phyloP scores from a whole-genome alignment of 1,140 invertebrate species.

The Pachyrhynchus sulphureomaculatus region DNA sequence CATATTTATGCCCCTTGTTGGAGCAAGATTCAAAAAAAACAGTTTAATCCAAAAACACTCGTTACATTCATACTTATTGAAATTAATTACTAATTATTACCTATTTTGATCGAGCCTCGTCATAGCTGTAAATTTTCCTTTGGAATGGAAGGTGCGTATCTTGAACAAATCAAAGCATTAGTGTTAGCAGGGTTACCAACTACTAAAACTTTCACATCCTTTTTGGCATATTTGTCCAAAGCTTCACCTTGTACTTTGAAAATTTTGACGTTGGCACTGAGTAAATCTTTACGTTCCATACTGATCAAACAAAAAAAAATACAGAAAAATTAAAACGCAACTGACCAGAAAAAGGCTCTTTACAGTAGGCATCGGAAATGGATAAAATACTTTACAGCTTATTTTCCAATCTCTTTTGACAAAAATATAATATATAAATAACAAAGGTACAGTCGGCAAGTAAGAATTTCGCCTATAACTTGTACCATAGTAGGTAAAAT shows the following conservation, averaged over 20 bases:
- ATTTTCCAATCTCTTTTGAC: no score
- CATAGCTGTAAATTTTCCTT: conserved; percentile 97
- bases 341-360: neutral
- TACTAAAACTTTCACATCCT: conserved; percentile 94
- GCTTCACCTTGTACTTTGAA: conserved; percentile 96
- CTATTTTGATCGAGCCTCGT: conserved; percentile 96
- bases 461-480: no score
- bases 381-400: no score
- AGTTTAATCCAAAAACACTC: no score
- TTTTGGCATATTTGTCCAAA: conserved; percentile 89
- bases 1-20: no score
- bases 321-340: neutral
- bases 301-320: conserved; percentile 47
- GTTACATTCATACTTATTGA: no score
- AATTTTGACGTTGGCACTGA: conserved; percentile 97
- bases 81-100: no score
- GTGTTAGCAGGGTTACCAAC: conserved; percentile 99
- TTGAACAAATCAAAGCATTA: conserved; percentile 94
- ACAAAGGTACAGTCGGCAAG: no score
- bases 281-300: conserved; percentile 97
- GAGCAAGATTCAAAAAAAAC: no score
- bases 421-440: no score
- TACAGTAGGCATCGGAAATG: no score
- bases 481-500: no score
- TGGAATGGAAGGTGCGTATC: conserved; percentile 97